Evolutionary conservation across 2,888 invertebrate genomes (phyloP), one percentile per base, ranked within the genome.

Genomic region (Acleris holmiana): DNA sequence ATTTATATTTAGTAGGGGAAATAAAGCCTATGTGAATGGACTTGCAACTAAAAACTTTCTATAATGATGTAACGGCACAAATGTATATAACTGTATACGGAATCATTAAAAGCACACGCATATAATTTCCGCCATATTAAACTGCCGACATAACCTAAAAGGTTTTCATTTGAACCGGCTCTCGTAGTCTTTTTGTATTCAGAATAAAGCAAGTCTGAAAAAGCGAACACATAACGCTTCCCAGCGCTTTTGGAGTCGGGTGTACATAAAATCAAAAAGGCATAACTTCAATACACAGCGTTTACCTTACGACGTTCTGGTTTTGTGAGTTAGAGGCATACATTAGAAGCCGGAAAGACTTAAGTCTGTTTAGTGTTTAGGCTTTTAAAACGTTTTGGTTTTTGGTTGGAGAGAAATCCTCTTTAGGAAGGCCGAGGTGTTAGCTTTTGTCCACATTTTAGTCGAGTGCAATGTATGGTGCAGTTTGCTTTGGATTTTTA

Each of bases 121-220:
- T 35, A 4, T n/a, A 35, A 17, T 51, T 19, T 5, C n/a, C n/a
- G 17, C 29, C 51, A 51, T 6, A 18, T 18, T 10, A 35, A 35
- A 13, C 35, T 35, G 10, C 51, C 6, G 35, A 51, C 51, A 51
- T 51, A 35, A 35, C 6, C 61, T 54, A 54, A 54, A 61, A 54
- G 61, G 54, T 55, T 62, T 49, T 23, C 41, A 44, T 62, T 55
- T 56, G 56, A 62, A 55, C 41, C 41, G 61, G 41, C 49, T 15
- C 41, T 49, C 41, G 41, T 40, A 41, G 61, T 50, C 49, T 44
- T 62, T 62, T 62, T 62, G 55, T 49, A 23, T 62, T 62, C 41
- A 41, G 61, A 62, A 55, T 62, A 62, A 55, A 62, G 61, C 29
- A 44, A 56, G 49, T 61, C 55, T 62, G 61, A 62, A 62, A 61